A percentile compares a stretch with the other conserved stretches of the same genome.
phyloP scores from a whole-genome alignment of 2,113 vertebrate species.

The Paracanthobrama guichenoti region DNA sequence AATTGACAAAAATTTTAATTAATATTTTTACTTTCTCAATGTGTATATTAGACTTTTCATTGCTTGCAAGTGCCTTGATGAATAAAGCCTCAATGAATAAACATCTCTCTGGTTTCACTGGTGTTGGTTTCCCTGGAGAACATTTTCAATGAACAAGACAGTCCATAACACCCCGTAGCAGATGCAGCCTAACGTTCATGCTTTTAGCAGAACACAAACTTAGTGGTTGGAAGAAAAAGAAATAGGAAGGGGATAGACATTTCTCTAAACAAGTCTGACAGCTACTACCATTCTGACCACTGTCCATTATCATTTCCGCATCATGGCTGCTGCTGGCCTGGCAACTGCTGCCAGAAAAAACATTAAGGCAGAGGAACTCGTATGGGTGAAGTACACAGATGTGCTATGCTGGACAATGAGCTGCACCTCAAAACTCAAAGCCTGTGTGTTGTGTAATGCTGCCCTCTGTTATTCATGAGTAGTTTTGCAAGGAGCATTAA shows the following conservation, averaged over 20 bases:
- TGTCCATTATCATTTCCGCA: constrained; percentile 64
- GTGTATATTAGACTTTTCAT: background rate
- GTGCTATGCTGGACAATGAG: constrained; percentile 16
- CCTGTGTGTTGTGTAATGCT: constrained; percentile 59
- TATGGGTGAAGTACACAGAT: constrained; percentile 24
- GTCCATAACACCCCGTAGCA: constrained; percentile 4
- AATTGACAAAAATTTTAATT: background rate
- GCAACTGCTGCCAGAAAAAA: constrained; percentile 50
- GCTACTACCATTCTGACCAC: constrained; percentile 54
- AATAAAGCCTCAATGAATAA: background rate
- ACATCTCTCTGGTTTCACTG: background rate
- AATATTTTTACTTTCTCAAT: background rate
- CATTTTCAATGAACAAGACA: constrained; percentile 37
- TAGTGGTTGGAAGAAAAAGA: constrained; percentile 40
- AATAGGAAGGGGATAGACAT: constrained; percentile 54
- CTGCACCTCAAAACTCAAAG: constrained; percentile 15
- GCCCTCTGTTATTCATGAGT: constrained; percentile 65
- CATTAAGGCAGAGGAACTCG: constrained; percentile 27
- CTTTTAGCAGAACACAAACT: constrained; percentile 44
- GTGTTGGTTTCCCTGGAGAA: background rate
- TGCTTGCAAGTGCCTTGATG: background rate
- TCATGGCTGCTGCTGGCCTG: constrained; percentile 51
- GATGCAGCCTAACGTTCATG: constrained; percentile 23
- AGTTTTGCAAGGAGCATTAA: constrained; percentile 44
- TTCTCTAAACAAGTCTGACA: constrained; percentile 63